phyloP scores from a whole-genome alignment of 2,888 invertebrate species.

The Ctena decussata region DNA sequence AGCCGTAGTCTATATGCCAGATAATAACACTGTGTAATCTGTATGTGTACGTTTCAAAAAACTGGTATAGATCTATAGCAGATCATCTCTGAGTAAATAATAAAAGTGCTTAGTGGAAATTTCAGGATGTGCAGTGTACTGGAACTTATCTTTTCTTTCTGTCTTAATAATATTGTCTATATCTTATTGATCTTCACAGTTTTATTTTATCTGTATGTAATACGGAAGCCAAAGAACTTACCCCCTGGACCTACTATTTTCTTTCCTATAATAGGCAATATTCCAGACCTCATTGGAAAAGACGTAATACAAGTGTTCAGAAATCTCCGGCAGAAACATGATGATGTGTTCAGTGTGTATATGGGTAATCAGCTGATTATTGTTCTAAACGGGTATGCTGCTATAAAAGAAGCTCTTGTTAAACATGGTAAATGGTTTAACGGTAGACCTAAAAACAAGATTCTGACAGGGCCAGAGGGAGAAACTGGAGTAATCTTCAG shows the following conservation, averaged over 20 bases:
- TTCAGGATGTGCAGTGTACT: too few relatives aligned
- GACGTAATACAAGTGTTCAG: constrained; percentile 1
- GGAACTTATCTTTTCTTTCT: too few relatives aligned
- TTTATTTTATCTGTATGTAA: neutral
- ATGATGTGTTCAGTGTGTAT: constrained; percentile 67
- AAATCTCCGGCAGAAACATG: constrained; percentile 63
- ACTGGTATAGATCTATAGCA: too few relatives aligned
- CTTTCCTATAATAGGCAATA: neutral
- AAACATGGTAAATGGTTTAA: constrained; percentile 65
- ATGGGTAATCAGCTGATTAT: constrained; percentile 67
- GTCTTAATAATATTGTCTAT: neutral
- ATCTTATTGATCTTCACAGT: neutral
- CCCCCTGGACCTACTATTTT: constrained; percentile 4
- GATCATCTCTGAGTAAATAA: too few relatives aligned
- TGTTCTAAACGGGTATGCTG: constrained; percentile 67
- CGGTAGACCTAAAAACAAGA: constrained; percentile 60
- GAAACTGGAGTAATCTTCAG: constrained; percentile 20
- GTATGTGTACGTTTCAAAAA: too few relatives aligned
- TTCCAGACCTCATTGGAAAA: constrained; percentile 3
- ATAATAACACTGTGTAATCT: too few relatives aligned
- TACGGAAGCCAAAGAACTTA: neutral
- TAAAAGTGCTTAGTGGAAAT: too few relatives aligned
- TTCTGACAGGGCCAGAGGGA: neutral
- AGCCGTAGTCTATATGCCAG: too few relatives aligned
- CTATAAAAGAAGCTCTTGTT: constrained; percentile 69